Base-by-base conservation (phyloP, 2,113 vertebrate genomes). In the Aldabrachelys gigantea region DNA sequence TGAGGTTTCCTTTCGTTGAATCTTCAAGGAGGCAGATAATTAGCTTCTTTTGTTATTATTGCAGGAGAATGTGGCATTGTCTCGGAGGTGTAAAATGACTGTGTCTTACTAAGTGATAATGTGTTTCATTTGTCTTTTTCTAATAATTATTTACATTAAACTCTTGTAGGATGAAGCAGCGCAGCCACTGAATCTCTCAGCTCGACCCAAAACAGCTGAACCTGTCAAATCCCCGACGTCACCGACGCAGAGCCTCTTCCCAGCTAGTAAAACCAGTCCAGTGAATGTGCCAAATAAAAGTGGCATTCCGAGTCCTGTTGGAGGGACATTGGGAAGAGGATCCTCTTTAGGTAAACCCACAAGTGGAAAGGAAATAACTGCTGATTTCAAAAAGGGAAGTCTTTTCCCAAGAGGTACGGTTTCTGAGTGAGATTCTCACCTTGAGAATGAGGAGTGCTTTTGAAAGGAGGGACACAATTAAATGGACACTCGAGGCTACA, bases 171-270 rank as follows among this genome's bases (percentile, higher is more conserved):
- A 99, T 98, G 99, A 99, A 98, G 99, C 99, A 97, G 99, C 99
- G 75, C 99, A 99, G 98, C 99, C 99, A 31, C 98, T 99, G 98
- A 99, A 99, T 98, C 98, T 99, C 94, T 99, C 99, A 89, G 99
- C 99, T 93, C 96, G 99, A 98, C 99, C 99, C 96, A 99, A 99
- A 98, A 99, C 99, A 82, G 98, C 98, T 19, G 99, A 99, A 90
- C 98, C 99, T 84, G 97, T 99, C 90, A 99, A 99, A 98, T 99
- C 99, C 92, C 99, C 99, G 1, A 98, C 99, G 41, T 99, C 99
- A 95, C 99, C 99, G 27, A 99, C 99, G 53, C 99, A 99, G 97
- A 99, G 98, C 98, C 98, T 99, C 96, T 99, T 99, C 97, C 97
- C 98, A 57, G 98, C 98, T 95, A 99, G 98, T 98, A 99, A 99